Conservation (phyloP, 1,140 invertebrate genomes). For the Dreissena polymorpha region DNA sequence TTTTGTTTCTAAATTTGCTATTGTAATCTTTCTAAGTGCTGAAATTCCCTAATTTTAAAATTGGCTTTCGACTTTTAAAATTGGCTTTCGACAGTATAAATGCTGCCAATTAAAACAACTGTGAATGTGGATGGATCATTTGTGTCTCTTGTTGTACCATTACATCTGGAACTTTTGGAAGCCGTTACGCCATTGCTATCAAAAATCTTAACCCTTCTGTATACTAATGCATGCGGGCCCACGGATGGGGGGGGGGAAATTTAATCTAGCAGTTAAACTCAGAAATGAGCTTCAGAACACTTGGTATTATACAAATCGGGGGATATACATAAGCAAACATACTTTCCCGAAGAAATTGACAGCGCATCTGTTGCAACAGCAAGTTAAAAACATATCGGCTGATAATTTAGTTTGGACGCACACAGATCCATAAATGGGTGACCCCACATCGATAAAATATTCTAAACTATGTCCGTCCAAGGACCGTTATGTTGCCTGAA, state of each 20-base stretch:
- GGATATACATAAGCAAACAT: constrained; percentile 12
- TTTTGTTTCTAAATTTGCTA: constrained; percentile 18
- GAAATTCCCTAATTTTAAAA: constrained; percentile 7
- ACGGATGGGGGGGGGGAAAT: no score
- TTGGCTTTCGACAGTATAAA: no score
- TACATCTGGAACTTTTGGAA: no score
- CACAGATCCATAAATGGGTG: background rate
- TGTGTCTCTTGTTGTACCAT: no score
- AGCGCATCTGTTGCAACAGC: constrained; percentile 4
- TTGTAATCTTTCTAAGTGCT: constrained; percentile 50
- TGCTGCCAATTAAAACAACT: no score
- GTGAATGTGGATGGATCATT: no score
- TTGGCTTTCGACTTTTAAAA: constrained; percentile 9
- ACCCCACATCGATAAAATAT: background rate
- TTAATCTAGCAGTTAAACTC: no score
- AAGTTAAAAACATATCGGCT: background rate
- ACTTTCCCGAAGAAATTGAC: constrained; percentile 2
- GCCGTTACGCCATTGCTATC: no score
- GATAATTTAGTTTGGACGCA: background rate
- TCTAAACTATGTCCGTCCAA: background rate
- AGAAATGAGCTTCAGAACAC: no score
- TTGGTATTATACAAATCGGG: background rate
- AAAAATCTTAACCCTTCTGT: no score
- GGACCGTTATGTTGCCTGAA: background rate
- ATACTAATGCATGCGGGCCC: no score